phyloP scores from a whole-genome alignment of 2,113 vertebrate genomes.

The Prunella himalayana region DNA sequence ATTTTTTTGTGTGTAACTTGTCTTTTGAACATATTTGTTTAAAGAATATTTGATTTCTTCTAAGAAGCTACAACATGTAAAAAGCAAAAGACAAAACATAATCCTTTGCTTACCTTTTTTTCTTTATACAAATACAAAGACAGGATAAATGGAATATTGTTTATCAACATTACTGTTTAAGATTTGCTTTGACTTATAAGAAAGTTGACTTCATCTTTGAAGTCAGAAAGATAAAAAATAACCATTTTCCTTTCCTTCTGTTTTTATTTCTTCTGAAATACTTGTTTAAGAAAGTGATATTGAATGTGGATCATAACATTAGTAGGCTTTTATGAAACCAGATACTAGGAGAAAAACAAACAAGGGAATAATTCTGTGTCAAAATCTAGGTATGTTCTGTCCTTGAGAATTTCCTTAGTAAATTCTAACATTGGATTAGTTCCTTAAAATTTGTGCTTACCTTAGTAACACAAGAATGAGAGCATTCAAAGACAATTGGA shows the following conservation, averaged over 20 bases:
- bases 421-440: background rate
- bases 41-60: background rate
- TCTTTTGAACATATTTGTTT: background rate
- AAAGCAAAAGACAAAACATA: background rate
- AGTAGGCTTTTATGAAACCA: background rate
- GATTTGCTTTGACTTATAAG: background rate
- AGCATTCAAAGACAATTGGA: background rate
- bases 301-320: background rate
- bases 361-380: background rate
- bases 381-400: background rate
- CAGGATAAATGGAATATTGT: background rate
- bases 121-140: background rate
- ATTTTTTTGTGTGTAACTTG: background rate
- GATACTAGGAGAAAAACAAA: background rate
- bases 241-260: background rate
- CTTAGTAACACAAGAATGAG: background rate
- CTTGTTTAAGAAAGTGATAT: background rate
- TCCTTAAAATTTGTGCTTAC: background rate
- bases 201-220: background rate
- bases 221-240: background rate
- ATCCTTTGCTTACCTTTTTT: background rate
- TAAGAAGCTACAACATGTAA: background rate
- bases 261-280: background rate
- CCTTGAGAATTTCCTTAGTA: background rate
- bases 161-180: background rate